Conservation (phyloP, 1,140 invertebrate species). For the Dendrolimus punctatus region DNA sequence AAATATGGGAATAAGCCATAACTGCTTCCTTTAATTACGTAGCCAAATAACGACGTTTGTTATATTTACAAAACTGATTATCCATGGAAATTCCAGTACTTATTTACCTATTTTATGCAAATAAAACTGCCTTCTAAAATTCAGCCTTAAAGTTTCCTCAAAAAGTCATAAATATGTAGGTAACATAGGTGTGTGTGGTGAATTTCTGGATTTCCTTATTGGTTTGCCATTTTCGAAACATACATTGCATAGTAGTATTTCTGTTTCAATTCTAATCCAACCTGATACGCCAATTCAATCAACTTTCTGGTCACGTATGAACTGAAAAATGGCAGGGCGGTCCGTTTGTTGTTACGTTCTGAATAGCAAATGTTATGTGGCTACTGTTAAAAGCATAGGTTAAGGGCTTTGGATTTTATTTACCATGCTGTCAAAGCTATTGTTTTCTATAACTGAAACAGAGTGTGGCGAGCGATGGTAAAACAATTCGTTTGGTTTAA, state of each 20-base stretch:
- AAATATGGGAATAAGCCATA: no score
- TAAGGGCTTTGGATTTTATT: neutral
- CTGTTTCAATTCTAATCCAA: conserved; percentile 10
- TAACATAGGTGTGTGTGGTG: conserved; percentile 4
- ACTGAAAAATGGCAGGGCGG: conserved; percentile 42
- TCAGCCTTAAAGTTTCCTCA: no score
- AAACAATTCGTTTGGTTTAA: no score
- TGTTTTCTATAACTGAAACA: no score
- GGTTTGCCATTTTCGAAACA: conserved; percentile 9
- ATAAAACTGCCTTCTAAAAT: no score
- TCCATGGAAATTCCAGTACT: no score
- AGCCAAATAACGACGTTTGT: no score
- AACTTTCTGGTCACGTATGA: conserved; percentile 33
- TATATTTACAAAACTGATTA: no score
- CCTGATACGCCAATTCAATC: conserved; percentile 23
- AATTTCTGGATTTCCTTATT: conserved; percentile 2
- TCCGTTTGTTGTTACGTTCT: conserved; percentile 26
- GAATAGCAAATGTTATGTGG: conserved; percentile 28
- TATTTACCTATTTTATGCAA: no score
- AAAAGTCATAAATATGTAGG: no score
- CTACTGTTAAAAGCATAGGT: neutral
- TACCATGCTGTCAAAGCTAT: neutral
- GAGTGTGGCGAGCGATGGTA: no score
- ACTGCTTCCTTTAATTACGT: no score
- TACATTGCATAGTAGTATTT: conserved; percentile 15